Conservation (phyloP, 1,140 invertebrate genomes). For the Melipona quadrifasciata region DNA sequence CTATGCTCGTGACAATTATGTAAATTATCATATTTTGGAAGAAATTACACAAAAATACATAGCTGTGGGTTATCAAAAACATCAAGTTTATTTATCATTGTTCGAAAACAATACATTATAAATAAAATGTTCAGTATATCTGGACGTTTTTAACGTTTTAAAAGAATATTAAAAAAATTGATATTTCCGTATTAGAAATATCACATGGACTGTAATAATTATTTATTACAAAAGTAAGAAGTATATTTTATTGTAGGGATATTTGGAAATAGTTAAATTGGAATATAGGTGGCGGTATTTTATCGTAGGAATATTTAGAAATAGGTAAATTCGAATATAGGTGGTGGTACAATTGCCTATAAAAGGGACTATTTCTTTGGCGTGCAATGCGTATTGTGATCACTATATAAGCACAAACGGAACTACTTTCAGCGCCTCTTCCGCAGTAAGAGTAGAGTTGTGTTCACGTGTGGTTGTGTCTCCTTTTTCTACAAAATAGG, state of each 20-base stretch:
- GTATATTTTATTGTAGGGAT: neutral
- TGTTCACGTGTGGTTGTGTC: conserved; percentile 84
- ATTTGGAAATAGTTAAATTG: conserved; percentile 20
- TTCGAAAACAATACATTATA: neutral
- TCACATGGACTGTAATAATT: neutral
- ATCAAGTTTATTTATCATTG: neutral
- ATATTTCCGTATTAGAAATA: neutral
- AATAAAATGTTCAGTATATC: neutral
- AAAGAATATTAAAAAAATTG: neutral
- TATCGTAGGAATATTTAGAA: neutral
- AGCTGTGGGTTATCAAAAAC: neutral
- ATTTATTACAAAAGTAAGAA: neutral
- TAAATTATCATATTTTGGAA: neutral
- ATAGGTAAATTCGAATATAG: conserved; percentile 9
- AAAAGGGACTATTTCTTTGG: conserved; percentile 61
- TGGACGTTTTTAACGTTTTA: neutral
- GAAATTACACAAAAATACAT: neutral
- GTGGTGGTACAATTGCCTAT: neutral
- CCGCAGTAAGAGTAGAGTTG: conserved; percentile 84
- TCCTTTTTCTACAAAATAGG: conserved; percentile 83
- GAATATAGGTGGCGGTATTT: conserved; percentile 13
- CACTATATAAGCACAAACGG: conserved; percentile 78
- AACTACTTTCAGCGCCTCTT: conserved; percentile 81
- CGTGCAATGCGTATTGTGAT: conserved; percentile 40
- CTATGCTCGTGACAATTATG: neutral